A percentile compares a stretch with the other conserved stretches of the same genome.
These are phyloP conservation scores for Tetramorium simillimum DNA, from an alignment of 1,140 invertebrate genomes.

Conservation along the genomic window DNA sequence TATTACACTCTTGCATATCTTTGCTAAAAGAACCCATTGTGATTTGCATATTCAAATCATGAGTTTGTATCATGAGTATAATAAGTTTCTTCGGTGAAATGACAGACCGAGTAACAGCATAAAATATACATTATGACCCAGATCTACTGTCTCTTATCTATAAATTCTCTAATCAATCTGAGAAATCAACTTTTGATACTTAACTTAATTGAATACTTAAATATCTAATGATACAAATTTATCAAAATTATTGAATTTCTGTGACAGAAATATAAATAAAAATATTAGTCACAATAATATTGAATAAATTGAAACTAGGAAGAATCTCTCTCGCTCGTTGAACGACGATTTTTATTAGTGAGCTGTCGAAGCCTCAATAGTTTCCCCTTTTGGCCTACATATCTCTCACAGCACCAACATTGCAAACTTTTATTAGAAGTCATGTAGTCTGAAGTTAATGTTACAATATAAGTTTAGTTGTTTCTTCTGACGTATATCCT, in stretches of 20 bases:
- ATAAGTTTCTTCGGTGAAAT: background rate
- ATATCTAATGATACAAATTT: background rate
- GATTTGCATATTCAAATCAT: slow-evolving; percentile 40
- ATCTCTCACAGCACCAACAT: background rate
- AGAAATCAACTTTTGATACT: background rate
- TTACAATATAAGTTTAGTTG: slow-evolving; percentile 15
- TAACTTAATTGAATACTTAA: background rate
- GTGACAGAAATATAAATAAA: background rate
- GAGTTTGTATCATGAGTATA: slow-evolving; percentile 30
- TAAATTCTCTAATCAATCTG: background rate
- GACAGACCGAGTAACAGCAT: background rate
- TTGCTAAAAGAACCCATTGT: slow-evolving; percentile 22
- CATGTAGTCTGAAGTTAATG: background rate
- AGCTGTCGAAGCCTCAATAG: background rate
- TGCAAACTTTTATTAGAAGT: slow-evolving; percentile 1
- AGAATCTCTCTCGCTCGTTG: background rate
- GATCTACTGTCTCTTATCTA: background rate
- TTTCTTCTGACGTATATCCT: background rate
- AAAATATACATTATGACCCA: slow-evolving; percentile 17
- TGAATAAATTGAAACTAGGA: background rate
- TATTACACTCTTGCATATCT: slow-evolving; percentile 33
- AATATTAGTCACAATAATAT: background rate
- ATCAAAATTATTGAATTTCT: background rate
- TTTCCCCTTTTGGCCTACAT: background rate
- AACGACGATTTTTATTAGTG: background rate